These are phyloP conservation scores for Eolophus roseicapilla DNA, from an alignment of 2,113 vertebrate genomes.

Conservation along the genomic window DNA sequence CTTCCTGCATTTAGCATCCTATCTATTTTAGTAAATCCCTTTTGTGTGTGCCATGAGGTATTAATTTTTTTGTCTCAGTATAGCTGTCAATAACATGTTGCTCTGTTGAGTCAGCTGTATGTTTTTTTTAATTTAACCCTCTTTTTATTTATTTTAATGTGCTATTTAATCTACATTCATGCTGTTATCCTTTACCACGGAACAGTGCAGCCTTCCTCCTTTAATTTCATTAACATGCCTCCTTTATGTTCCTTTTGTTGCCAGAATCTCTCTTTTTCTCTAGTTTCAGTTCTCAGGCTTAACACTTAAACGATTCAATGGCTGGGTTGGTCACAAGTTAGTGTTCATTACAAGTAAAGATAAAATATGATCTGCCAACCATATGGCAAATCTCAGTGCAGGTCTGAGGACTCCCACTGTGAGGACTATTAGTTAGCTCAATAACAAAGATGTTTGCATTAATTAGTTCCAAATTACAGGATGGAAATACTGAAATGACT, in stretches of 20 bases:
- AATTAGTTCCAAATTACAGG: slow-evolving; percentile 19
- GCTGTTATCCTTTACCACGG: neutral
- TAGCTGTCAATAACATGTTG: neutral
- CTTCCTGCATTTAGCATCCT: slow-evolving; percentile 3
- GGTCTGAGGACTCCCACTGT: neutral
- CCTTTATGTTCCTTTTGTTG: neutral
- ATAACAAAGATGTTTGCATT: neutral
- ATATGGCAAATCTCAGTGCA: neutral
- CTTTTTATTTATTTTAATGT: neutral
- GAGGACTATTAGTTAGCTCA: neutral
- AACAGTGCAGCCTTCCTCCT: neutral
- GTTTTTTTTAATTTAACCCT: neutral
- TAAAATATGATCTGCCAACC: neutral
- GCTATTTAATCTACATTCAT: neutral
- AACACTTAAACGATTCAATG: neutral
- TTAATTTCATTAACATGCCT: slow-evolving; percentile 1
- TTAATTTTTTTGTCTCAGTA: neutral
- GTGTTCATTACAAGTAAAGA: neutral
- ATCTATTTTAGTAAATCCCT: slow-evolving; percentile 12
- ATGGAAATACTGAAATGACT: slow-evolving; percentile 4
- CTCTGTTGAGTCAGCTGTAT: neutral
- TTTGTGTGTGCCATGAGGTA: neutral
- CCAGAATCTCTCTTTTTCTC: neutral
- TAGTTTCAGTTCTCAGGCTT: neutral
- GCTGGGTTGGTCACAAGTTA: neutral